Evolutionary conservation across 1,140 invertebrate genomes (phyloP).

Genomic region (Heliconius eleuchia): DNA sequence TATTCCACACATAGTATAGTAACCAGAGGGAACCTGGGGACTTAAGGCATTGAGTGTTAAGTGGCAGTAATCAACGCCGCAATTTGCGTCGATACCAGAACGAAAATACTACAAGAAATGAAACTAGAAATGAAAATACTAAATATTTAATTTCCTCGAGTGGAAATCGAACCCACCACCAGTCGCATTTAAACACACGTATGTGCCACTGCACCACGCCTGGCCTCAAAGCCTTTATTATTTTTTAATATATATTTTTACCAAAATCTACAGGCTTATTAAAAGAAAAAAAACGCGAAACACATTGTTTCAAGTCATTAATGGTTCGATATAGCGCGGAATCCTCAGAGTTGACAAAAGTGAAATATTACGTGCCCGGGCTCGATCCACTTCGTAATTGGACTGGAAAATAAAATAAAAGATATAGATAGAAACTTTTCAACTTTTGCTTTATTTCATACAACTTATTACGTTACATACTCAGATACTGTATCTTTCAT

Average conservation of each 20-base stretch:
- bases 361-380: slow-evolving; percentile 27
- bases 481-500: no score
- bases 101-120: not conserved
- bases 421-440: slow-evolving; percentile 1
- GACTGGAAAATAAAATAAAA: slow-evolving; percentile 23
- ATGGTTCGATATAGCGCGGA: slow-evolving; percentile 3
- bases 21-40: no score
- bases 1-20: no score
- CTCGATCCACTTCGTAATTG: slow-evolving; percentile 29
- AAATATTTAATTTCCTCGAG: not conserved
- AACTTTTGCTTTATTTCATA: not conserved
- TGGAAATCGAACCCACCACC: not conserved
- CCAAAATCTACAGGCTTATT: slow-evolving; percentile 3
- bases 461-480: not conserved
- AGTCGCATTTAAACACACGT: not conserved
- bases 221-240: not conserved
- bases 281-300: slow-evolving; percentile 5
- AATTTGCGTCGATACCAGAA: not conserved
- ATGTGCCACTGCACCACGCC: not conserved
- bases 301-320: slow-evolving; percentile 12
- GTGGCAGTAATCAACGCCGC: not conserved
- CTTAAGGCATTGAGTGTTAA: not conserved
- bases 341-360: slow-evolving; percentile 11
- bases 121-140: not conserved
- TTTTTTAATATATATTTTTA: not conserved